Conservation (phyloP, 2,888 invertebrate species). For the Habroteleia sp. region DNA sequence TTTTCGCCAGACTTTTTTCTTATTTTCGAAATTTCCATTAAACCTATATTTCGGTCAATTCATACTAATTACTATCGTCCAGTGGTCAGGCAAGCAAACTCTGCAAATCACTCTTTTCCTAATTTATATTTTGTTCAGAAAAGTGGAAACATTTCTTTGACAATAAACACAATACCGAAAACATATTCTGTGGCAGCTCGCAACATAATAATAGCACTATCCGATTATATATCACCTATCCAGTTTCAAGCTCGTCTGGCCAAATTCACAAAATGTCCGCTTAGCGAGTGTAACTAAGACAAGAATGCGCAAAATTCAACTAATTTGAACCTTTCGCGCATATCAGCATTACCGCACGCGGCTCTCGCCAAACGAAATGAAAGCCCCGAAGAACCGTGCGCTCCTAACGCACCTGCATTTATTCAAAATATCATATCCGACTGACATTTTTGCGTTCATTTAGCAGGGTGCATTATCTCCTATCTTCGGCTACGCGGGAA, state of each 20-base stretch:
- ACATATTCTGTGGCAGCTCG: slow-evolving; percentile 43
- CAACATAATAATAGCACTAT: slow-evolving; percentile 58
- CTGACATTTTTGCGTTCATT: slow-evolving; percentile 64
- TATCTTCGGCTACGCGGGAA: slow-evolving; percentile 53
- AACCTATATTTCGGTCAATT: no score
- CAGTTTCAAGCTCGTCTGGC: slow-evolving; percentile 60
- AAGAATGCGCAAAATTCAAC: slow-evolving; percentile 63
- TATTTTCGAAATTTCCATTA: no score
- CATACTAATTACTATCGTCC: no score
- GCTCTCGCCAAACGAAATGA: slow-evolving; percentile 52
- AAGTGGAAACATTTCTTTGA: slow-evolving; percentile 46
- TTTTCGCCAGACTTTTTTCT: no score
- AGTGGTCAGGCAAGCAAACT: neutral
- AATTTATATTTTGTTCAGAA: slow-evolving; percentile 19
- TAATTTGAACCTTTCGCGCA: slow-evolving; percentile 59
- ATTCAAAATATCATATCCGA: slow-evolving; percentile 60
- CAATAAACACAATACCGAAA: slow-evolving; percentile 38
- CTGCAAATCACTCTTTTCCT: slow-evolving; percentile 4
- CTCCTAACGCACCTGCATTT: slow-evolving; percentile 60
- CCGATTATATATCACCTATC: slow-evolving; percentile 59
- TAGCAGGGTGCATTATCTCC: slow-evolving; percentile 60
- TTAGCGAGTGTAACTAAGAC: slow-evolving; percentile 60
- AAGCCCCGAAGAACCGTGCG: slow-evolving; percentile 56
- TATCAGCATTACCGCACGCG: slow-evolving; percentile 55
- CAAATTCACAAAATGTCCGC: slow-evolving; percentile 62